A percentile compares a stretch with the other conserved stretches of the same genome.
These are phyloP conservation scores for Fissipunctia ypsillon DNA, from an alignment of 2,888 invertebrate species.

Conservation along the genomic window DNA sequence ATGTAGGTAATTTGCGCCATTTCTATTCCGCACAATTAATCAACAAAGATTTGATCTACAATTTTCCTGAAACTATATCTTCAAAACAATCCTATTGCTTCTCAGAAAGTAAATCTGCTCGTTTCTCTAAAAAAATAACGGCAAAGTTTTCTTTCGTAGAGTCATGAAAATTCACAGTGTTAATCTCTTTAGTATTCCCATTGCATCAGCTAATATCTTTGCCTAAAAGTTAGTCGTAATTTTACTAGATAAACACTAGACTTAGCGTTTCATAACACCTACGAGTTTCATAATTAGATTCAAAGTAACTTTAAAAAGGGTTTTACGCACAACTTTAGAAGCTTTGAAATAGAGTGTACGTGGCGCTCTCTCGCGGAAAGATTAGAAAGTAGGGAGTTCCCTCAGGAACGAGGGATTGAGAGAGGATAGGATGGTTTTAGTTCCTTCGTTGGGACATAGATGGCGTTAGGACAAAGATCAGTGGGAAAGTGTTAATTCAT, in stretches of 20 bases:
- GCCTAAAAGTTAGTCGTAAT: conserved; percentile 11
- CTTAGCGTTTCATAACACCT: conserved; percentile 15
- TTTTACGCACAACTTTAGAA: neutral
- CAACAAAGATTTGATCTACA: too few species aligned
- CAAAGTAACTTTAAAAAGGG: conserved; percentile 30
- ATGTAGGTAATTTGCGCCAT: too few species aligned
- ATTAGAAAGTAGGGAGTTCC: conserved; percentile 69
- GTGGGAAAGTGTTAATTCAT: too few species aligned
- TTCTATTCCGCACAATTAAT: too few species aligned
- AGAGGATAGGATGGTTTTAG: conserved; percentile 54
- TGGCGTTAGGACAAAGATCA: conserved; percentile 69
- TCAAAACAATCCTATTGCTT: neutral
- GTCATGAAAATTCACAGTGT: neutral
- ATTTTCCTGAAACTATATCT: neutral
- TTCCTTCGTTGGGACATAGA: conserved; percentile 68
- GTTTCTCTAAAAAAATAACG: conserved; percentile 5
- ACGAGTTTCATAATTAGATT: conserved; percentile 36
- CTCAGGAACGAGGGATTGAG: conserved; percentile 59
- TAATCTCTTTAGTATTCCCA: conserved; percentile 40
- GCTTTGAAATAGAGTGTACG: conserved; percentile 4
- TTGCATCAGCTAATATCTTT: conserved; percentile 19
- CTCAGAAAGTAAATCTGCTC: neutral
- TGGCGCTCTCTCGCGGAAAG: conserved; percentile 69
- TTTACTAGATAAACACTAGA: conserved; percentile 29
- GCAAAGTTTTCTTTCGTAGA: neutral